Base-by-base conservation (phyloP, 1,140 invertebrate species). In the Gonioctena quinquepunctata region DNA sequence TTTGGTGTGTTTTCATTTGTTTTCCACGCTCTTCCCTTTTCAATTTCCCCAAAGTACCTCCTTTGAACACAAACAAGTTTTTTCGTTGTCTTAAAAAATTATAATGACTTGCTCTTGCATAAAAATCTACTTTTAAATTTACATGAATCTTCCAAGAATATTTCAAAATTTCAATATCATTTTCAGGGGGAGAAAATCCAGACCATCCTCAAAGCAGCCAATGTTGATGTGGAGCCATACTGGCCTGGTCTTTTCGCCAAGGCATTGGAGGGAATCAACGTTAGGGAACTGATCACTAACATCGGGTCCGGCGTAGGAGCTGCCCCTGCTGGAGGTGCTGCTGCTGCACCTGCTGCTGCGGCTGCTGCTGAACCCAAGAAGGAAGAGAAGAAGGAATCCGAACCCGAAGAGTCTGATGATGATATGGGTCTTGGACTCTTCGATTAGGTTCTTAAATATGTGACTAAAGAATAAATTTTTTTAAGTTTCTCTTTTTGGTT, bases 211-310 rank as follows among this genome's bases (percentile, higher is more conserved):
- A 99, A 99, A 84, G 96, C 98, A 23, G 97, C 98, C 57, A 91
- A 90, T 82, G 96, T 99, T 67, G 93, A 96, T 56, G 93, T 99
- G 22, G 98, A 99, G 83, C 97, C 98, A 19, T 99, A 98, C 86
- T 99, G 98, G 98, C 96, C 97, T 66, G 95, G 95, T 82, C 88
- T 99, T 25, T 99, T 99, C 85, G 96, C 97, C 70, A 99, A 99
- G 84, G 95, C 97, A 50, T 86, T 99, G 62, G 96, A 99, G 86
- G 95, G 94, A 68, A 85, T 99, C 65, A 96, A 98, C 81, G 90
- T 99, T 25, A 96, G 95, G 83, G 93, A 96, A 56, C 85, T 99
- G 75, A 96, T 99, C 83, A 94, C 94, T 62, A 99, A 96, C 82
- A 93, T 99, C 77, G 95, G 96, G 19, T 93, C 94, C 66, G 96